Evolutionary conservation across 2,797 vertebrate genomes (phyloP), one percentile per base, ranked within the genome.

Genomic region (Setipinna tenuifilis): DNA sequence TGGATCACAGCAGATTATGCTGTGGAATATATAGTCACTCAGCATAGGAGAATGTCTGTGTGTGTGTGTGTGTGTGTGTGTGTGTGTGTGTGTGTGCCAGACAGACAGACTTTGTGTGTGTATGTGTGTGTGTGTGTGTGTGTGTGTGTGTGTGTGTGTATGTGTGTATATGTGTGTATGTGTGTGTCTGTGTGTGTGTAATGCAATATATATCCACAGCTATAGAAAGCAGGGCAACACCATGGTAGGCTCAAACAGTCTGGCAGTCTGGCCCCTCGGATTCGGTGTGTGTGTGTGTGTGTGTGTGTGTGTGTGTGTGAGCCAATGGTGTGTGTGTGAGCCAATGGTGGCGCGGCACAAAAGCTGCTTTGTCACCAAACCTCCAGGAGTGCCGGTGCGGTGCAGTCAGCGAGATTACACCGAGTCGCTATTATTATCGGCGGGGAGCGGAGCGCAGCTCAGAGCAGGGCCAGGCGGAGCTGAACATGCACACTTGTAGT

Each of bases 311-410:
- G 46, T 48, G 3, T 48, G 46, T 10, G 46, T 4, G 87, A 89
- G 87, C 90, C 90, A 88, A 82, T 90, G 88, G 82, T 17, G 7
- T n/a, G 31, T 9, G 71, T 35, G 86, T 88, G 87, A 89, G 87
- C 90, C 90, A 88, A 83, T 89, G 88, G 82, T 17, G 6, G 75
- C 0, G 58, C 86, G 25, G 58, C 84, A 88, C 87, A 87, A 90
- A 92, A 92, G 92, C 92, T 83, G 88, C 93, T 92, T 92, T 92
- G 90, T 92, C 87, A 90, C 71, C 85, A 17, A 88, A 92, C 85
- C 90, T 87, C 84, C 78, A 58, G 71, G 84, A 85, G 89, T 86
- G 81, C 68, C 84, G n/a, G n/a, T n/a, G n/a, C 35, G 87, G 82
- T 83, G 75, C 82, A 80, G 83, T 62, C 87, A 12, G 65, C 7